A percentile compares a stretch with the other conserved stretches of the same genome.
Evolutionary conservation across 1,140 invertebrate genomes (phyloP).

Genomic region (Halyomorpha halys): DNA sequence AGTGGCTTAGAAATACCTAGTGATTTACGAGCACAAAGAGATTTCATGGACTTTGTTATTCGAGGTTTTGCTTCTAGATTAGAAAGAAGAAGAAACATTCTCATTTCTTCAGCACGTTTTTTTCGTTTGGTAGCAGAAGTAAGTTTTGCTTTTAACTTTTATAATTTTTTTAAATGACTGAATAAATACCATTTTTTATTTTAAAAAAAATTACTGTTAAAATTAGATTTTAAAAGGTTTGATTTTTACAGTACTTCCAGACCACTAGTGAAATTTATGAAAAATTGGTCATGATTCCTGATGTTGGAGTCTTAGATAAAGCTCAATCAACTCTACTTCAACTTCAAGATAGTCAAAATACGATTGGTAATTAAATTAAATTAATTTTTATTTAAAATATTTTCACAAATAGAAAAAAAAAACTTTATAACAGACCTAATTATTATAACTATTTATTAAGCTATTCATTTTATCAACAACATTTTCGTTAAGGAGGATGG

Average conservation of each 20-base stretch:
- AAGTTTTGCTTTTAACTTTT: slow-evolving; percentile 18
- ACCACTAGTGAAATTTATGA: slow-evolving; percentile 55
- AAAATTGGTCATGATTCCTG: slow-evolving; percentile 48
- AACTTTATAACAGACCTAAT: neutral
- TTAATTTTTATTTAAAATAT: neutral
- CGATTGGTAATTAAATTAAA: slow-evolving; percentile 35
- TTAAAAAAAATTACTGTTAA: too few species aligned
- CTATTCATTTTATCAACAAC: neutral
- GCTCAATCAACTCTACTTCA: slow-evolving; percentile 43
- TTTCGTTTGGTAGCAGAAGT: slow-evolving; percentile 64
- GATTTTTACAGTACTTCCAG: slow-evolving; percentile 45
- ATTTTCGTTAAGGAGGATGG: neutral
- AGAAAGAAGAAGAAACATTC: slow-evolving; percentile 58
- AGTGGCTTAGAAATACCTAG: slow-evolving; percentile 43
- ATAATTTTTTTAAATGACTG: too few species aligned
- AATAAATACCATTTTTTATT: too few species aligned
- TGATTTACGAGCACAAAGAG: slow-evolving; percentile 52
- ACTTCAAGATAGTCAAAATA: slow-evolving; percentile 40
- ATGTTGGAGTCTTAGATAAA: slow-evolving; percentile 43
- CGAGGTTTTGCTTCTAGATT: slow-evolving; percentile 64
- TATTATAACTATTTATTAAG: neutral
- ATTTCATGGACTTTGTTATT: slow-evolving; percentile 72
- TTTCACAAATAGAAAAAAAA: neutral
- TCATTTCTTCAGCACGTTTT: slow-evolving; percentile 65
- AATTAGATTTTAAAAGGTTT: neutral